phyloP scores from a whole-genome alignment of 2,113 vertebrate species.

The Hemiprocne comata region DNA sequence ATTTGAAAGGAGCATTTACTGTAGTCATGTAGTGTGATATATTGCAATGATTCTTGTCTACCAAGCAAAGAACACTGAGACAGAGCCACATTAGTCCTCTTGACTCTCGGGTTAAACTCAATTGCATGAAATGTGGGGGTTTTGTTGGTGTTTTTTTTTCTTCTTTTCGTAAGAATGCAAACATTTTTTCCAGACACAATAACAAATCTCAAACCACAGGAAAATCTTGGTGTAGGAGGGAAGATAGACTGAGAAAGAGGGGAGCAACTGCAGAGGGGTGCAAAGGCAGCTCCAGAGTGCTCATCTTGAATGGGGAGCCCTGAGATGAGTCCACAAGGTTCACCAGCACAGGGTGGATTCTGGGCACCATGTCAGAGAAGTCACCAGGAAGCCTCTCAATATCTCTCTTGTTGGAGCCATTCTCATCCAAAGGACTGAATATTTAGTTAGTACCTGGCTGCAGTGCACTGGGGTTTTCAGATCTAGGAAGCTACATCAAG shows the following conservation, averaged over 20 bases:
- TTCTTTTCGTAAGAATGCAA: background rate
- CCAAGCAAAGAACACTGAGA: background rate
- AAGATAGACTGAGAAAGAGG: background rate
- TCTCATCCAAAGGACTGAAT: background rate
- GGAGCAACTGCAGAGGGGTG: background rate
- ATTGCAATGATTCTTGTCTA: background rate
- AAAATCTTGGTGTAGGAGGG: background rate
- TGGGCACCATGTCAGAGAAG: background rate
- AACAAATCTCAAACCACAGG: background rate
- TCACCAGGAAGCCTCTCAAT: background rate
- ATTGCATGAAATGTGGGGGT: background rate
- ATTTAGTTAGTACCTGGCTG: background rate
- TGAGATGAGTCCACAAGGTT: background rate
- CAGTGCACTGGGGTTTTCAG: background rate
- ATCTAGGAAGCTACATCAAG: background rate
- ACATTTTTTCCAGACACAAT: background rate
- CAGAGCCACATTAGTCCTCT: background rate
- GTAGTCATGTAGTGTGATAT: background rate
- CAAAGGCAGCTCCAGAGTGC: background rate
- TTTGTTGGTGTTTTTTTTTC: background rate
- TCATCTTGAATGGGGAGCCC: background rate
- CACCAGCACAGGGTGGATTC: accelerated
- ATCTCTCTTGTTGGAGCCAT: background rate
- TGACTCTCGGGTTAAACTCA: background rate
- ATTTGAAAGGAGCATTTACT: background rate